Base-by-base conservation (phyloP, 2,113 vertebrate species). In the Procavia capensis region DNA sequence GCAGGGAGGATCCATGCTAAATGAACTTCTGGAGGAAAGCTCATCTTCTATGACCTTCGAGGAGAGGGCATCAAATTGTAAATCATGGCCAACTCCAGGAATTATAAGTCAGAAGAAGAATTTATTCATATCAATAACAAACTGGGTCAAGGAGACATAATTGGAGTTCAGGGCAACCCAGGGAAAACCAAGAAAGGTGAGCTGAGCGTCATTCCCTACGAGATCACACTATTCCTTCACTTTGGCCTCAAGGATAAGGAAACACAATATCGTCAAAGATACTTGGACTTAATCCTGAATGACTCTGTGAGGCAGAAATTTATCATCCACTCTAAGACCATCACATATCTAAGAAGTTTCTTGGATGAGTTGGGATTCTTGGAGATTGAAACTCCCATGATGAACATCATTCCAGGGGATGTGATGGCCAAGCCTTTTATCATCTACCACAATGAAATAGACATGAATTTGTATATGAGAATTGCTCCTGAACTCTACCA, bases 171-270 rank as follows among this genome's bases (percentile, higher is more conserved):
- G 41, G 99, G 99, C 25, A 99, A 99, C 97, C 99, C 99, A 68
- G 99, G 99, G 50, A 99, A 99, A 98, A 99, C 99, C 36, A 99
- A 99, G 96, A 99, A 99, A 90, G 99, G 99, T 8, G 99, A 99
- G 90, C 95, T 99, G 98, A 99, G 99, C 97, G 99, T 99, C 97
- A 98, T 99, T 96, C 99, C 99, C 43, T 81, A 96, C 0, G 99
- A 99, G 98, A 99, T 99, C 97, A 99, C 98, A 4, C 98, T 99
- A 2, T 98, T 99, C 88, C 99, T 99, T 95, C 99, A 99, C 98
- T 99, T 99, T 97, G 99, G 99, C 78, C 99, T 99, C 96, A 99
- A 99, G 98, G 99, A 99, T 97, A 99, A 99, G 99, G 99, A 99
- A 98, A 99, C 99, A 4, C 98, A 99, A 16, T 99, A 98, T 97